phyloP scores from a whole-genome alignment of 2,113 vertebrate genomes.

The Protomyctophum bolini region DNA sequence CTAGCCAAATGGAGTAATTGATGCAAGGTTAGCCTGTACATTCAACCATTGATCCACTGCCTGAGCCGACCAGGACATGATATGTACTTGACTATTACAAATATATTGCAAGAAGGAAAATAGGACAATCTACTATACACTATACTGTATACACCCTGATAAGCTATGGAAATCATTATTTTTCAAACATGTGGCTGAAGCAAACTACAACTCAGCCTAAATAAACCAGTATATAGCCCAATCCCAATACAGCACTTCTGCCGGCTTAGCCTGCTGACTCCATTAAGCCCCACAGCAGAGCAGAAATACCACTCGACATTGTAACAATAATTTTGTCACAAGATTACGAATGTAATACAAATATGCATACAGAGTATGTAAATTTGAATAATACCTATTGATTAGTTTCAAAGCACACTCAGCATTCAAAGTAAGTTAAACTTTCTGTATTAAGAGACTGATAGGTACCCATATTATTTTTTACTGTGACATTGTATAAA shows the following conservation, averaged over 20 bases:
- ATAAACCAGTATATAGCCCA: neutral
- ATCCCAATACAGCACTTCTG: neutral
- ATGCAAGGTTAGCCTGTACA: constrained; percentile 4
- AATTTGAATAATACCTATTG: neutral
- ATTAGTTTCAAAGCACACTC: neutral
- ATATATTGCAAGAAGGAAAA: constrained; percentile 42
- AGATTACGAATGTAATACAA: neutral
- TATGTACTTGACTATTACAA: constrained; percentile 47
- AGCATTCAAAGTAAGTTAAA: neutral
- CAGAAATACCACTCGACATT: neutral
- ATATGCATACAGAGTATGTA: neutral
- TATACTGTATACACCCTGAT: constrained; percentile 47
- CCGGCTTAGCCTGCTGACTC: neutral
- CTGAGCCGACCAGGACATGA: constrained; percentile 50
- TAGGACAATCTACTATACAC: constrained; percentile 55
- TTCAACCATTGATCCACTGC: constrained; percentile 54
- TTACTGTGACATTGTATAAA: constrained; percentile 9
- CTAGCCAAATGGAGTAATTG: no score
- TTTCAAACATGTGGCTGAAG: neutral
- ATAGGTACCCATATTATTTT: neutral
- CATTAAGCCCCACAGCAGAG: neutral
- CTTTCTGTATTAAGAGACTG: neutral
- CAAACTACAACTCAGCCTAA: neutral
- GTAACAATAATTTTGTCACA: neutral
- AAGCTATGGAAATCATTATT: neutral